Evolutionary conservation across 2,888 invertebrate genomes (phyloP).

Genomic region (Perdita meconis): DNA sequence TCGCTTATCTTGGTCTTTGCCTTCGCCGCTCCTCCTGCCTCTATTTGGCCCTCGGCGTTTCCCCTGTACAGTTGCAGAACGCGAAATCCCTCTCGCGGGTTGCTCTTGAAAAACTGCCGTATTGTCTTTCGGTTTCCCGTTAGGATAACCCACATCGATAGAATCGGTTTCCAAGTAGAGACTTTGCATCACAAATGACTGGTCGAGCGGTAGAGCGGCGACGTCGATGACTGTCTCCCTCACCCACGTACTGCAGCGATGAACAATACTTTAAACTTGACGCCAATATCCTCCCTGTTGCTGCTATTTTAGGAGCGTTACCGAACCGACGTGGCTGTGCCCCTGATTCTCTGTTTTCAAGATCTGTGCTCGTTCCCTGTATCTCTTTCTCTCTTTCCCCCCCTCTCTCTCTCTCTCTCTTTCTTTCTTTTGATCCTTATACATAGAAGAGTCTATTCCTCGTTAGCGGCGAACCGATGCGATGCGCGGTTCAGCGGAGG

Average conservation of each 20-base stretch:
- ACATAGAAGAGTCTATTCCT: slow-evolving; percentile 7
- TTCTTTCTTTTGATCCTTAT: no score
- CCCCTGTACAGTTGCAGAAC: no score
- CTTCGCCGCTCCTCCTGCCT: neutral
- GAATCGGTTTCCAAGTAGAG: slow-evolving; percentile 71
- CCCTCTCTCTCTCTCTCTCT: no score
- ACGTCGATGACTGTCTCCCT: slow-evolving; percentile 56
- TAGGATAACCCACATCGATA: slow-evolving; percentile 39
- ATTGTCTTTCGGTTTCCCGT: slow-evolving; percentile 39
- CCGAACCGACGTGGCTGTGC: slow-evolving; percentile 32
- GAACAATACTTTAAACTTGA: slow-evolving; percentile 59
- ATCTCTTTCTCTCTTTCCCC: no score
- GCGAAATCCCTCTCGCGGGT: neutral
- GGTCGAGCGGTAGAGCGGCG: slow-evolving; percentile 11
- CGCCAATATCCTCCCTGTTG: slow-evolving; percentile 24
- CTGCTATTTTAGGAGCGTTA: slow-evolving; percentile 68
- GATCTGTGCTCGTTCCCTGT: neutral
- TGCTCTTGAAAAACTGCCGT: slow-evolving; percentile 9
- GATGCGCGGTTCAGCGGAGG: slow-evolving; percentile 2
- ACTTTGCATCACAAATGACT: slow-evolving; percentile 80
- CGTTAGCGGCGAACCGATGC: slow-evolving; percentile 13
- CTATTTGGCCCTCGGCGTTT: no score
- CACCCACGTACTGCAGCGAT: slow-evolving; percentile 62
- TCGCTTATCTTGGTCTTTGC: slow-evolving; percentile 2
- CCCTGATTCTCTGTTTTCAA: neutral